phyloP scores from a whole-genome alignment of 92 coral and sea anemone species.

The Porites evermanni region DNA sequence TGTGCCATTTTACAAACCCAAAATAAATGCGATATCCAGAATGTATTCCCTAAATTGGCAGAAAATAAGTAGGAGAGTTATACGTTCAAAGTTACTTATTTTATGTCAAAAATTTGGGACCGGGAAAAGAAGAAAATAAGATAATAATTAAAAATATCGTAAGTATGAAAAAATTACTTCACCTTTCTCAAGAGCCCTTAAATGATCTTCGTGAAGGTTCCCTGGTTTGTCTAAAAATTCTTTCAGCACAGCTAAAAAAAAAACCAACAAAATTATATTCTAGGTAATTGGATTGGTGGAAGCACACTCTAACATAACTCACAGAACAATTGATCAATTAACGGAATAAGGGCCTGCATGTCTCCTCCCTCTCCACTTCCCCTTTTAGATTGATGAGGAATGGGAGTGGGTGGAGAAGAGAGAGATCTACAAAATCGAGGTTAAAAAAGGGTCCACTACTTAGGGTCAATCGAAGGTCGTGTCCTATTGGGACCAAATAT shows the following conservation, averaged over 20 bases:
- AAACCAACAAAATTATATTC: not conserved
- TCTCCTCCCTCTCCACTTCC: constrained; percentile 3
- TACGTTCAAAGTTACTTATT: not conserved
- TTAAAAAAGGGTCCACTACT: not conserved
- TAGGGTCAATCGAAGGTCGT: not conserved
- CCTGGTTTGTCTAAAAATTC: too few species aligned
- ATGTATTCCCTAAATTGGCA: not conserved
- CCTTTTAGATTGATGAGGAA: not conserved
- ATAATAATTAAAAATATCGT: not conserved
- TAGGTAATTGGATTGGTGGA: not conserved
- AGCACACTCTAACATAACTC: not conserved
- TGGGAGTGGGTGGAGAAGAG: constrained; percentile 14
- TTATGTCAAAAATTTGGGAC: not conserved
- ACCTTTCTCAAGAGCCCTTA: too few species aligned
- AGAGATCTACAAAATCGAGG: constrained; percentile 4
- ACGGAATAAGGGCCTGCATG: not conserved
- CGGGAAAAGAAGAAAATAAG: not conserved
- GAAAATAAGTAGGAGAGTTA: not conserved
- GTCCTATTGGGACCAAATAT: not conserved
- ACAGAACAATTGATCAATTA: not conserved
- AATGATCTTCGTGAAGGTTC: too few species aligned
- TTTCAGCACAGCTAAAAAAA: too few species aligned
- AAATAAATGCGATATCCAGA: not conserved
- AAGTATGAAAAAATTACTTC: too few species aligned
- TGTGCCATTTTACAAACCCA: constrained; percentile 3